Percentiles rank a stretch among this genome's conserved stretches.
Conservation (phyloP, 1,140 invertebrate genomes). For the Diuraphis noxia region DNA sequence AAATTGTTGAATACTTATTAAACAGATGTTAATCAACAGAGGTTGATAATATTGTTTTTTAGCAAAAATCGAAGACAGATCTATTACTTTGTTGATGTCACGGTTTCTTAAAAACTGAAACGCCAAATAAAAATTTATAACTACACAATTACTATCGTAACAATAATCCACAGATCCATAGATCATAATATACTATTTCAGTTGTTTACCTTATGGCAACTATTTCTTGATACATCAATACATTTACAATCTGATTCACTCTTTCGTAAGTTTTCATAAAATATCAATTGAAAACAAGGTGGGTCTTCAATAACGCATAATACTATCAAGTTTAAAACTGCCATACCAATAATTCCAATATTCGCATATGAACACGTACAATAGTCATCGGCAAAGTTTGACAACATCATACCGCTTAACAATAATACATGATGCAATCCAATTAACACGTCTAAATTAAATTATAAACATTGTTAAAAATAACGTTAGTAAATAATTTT, state of each 20-base stretch:
- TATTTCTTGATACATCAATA: background rate
- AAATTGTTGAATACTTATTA: constrained; percentile 4
- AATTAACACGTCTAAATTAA: background rate
- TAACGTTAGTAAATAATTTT: background rate
- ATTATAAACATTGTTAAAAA: background rate
- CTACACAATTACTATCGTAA: background rate
- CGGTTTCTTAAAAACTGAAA: background rate
- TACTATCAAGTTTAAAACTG: background rate
- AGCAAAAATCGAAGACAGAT: background rate
- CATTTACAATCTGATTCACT: background rate
- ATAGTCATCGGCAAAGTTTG: background rate
- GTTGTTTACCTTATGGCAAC: background rate
- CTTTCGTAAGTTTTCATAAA: background rate
- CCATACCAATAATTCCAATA: background rate
- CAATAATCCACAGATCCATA: background rate
- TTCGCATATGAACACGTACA: too few species aligned
- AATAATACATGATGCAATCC: background rate
- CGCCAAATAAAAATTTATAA: background rate
- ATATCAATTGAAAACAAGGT: background rate
- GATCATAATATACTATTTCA: background rate
- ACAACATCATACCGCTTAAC: background rate
- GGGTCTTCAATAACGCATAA: background rate
- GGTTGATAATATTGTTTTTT: background rate
- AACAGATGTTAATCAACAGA: background rate
- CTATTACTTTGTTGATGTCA: background rate